These are phyloP conservation scores for Aradophagus sp. DNA, from an alignment of 1,140 invertebrate species.

Conservation along the genomic window DNA sequence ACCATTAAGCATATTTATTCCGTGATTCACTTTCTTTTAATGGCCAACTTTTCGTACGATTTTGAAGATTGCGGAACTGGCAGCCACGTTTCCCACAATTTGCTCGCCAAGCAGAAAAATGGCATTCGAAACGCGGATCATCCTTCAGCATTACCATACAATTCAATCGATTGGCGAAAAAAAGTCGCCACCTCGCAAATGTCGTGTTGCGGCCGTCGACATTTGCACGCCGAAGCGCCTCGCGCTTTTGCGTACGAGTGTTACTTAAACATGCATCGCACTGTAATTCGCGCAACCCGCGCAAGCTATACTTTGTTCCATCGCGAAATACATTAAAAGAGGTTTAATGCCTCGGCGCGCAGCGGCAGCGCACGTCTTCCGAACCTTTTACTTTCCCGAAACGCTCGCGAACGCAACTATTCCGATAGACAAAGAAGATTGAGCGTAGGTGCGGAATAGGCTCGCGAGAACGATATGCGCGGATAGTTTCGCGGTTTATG, in stretches of 20 bases:
- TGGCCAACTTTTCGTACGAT: slow-evolving; percentile 10
- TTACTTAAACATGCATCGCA: slow-evolving; percentile 48
- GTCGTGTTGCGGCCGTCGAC: slow-evolving; percentile 29
- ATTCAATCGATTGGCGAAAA: slow-evolving; percentile 16
- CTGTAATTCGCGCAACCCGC: slow-evolving; percentile 30
- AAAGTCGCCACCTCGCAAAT: slow-evolving; percentile 16
- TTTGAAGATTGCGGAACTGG: slow-evolving; percentile 8
- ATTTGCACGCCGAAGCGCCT: slow-evolving; percentile 42
- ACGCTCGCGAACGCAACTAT: slow-evolving; percentile 57
- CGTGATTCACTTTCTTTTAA: too few relatives aligned
- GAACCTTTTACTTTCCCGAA: slow-evolving; percentile 58
- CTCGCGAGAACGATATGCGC: slow-evolving; percentile 59
- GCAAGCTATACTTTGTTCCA: slow-evolving; percentile 40
- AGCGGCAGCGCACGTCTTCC: slow-evolving; percentile 28
- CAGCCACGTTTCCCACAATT: slow-evolving; percentile 19
- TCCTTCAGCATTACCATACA: slow-evolving; percentile 40
- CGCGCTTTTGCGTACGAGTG: slow-evolving; percentile 35
- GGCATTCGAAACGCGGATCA: slow-evolving; percentile 29
- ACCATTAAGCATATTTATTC: too few relatives aligned
- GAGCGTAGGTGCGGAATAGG: slow-evolving; percentile 65
- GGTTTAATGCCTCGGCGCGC: slow-evolving; percentile 48
- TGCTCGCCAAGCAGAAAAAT: slow-evolving; percentile 5
- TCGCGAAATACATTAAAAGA: slow-evolving; percentile 51
- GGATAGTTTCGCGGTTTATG: slow-evolving; percentile 72
- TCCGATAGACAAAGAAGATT: slow-evolving; percentile 69